These are phyloP conservation scores for Trogon melanurus DNA, from an alignment of 2,113 vertebrate species.

Conservation along the genomic window DNA sequence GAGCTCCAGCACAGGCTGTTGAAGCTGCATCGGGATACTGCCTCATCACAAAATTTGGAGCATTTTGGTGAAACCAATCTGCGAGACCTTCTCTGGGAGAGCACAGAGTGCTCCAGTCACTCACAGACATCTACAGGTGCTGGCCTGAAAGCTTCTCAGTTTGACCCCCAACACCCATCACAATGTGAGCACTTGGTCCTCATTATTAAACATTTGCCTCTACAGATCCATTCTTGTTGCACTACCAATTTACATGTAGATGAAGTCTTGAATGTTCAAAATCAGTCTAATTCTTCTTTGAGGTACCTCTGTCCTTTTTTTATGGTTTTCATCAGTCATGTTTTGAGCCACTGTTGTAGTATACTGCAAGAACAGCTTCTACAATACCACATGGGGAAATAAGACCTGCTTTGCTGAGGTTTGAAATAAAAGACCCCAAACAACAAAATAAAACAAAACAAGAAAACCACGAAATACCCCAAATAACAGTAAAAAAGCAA, in stretches of 20 bases:
- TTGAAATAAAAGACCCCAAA: background rate
- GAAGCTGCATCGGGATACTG: background rate
- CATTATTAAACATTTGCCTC: background rate
- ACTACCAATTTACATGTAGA: background rate
- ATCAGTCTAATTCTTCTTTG: background rate
- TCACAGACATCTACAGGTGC: background rate
- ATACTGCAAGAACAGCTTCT: background rate
- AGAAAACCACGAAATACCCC: background rate
- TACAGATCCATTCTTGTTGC: background rate
- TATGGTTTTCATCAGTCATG: background rate
- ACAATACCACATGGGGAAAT: background rate
- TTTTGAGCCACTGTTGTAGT: background rate
- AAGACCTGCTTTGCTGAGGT: fast-evolving
- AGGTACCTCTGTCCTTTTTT: background rate
- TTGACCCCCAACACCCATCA: background rate
- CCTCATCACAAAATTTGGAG: background rate
- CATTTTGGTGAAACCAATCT: fast-evolving
- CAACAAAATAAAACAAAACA: no score
- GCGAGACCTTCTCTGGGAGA: background rate
- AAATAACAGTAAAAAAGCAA: background rate
- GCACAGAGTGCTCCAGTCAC: background rate
- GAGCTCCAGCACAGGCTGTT: background rate
- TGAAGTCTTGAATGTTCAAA: background rate
- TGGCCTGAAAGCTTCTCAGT: background rate
- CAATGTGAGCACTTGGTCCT: background rate